A percentile compares a stretch with the other conserved stretches of the same genome.
Conservation (phyloP, 2,797 vertebrate genomes). For the Amniataba percoides region DNA sequence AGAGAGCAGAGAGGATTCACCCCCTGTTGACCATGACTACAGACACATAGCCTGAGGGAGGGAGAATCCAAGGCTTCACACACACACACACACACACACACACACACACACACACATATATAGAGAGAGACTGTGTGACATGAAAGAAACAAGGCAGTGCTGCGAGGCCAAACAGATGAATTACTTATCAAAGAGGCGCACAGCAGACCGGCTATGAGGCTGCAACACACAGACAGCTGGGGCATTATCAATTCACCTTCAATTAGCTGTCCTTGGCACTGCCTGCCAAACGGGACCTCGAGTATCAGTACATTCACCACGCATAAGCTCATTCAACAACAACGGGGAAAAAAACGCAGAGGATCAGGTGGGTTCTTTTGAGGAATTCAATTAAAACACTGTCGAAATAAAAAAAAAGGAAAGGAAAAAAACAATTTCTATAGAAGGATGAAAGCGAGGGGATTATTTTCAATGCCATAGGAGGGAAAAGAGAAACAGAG, state of each 20-base stretch:
- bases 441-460: slow-evolving; percentile 67
- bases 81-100: slow-evolving; percentile 32
- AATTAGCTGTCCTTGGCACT: slow-evolving; percentile 76
- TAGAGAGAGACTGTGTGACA: slow-evolving; percentile 54
- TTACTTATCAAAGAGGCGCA: slow-evolving; percentile 80
- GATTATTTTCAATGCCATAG: slow-evolving; percentile 73
- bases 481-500: slow-evolving; percentile 34
- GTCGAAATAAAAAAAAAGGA: slow-evolving; percentile 16
- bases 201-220: slow-evolving; percentile 68
- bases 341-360: not conserved
- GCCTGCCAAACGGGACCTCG: slow-evolving; percentile 60
- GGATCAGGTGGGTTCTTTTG: slow-evolving; percentile 71
- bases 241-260: slow-evolving; percentile 82
- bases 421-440: slow-evolving; percentile 37
- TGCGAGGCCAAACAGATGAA: slow-evolving; percentile 82
- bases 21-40: slow-evolving; percentile 78
- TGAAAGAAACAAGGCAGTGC: slow-evolving; percentile 80
- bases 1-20: slow-evolving; percentile 67
- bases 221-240: slow-evolving; percentile 70
- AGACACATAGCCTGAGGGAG: slow-evolving; percentile 75
- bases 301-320: slow-evolving; percentile 46
- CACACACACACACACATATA: slow-evolving; percentile 24
- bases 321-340: slow-evolving; percentile 51
- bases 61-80: slow-evolving; percentile 68
- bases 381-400: slow-evolving; percentile 74